Percentiles rank a stretch among this genome's conserved stretches.
Evolutionary conservation across 2,888 invertebrate species (phyloP).

Genomic region (Thera britannica): DNA sequence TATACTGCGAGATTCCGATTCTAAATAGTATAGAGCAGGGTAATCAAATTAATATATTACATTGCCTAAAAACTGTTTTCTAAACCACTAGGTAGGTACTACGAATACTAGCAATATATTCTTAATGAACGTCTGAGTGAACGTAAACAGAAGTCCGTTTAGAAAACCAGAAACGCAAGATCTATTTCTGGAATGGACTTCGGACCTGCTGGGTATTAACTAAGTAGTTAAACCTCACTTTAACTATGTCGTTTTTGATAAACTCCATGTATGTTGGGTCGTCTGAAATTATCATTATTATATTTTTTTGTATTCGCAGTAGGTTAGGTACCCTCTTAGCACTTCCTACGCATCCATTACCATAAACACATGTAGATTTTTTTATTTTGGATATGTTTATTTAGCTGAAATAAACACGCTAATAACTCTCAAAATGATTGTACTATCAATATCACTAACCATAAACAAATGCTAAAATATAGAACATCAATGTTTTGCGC

Average conservation of each 20-base stretch:
- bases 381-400: background rate
- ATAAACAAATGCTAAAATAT: conserved; percentile 3
- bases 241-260: conserved; percentile 4
- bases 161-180: conserved; percentile 42
- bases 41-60: background rate
- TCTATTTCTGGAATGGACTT: conserved; percentile 43
- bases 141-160: conserved; percentile 17
- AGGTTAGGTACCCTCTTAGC: too few species aligned
- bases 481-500: conserved; percentile 5
- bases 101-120: too few species aligned
- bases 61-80: too few species aligned
- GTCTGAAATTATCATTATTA: background rate
- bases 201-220: conserved; percentile 23
- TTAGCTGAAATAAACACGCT: background rate
- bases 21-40: background rate
- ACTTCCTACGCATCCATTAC: too few species aligned
- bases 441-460: background rate
- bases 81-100: too few species aligned
- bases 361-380: too few species aligned
- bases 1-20: background rate
- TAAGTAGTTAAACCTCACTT: conserved; percentile 11
- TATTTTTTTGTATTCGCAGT: background rate
- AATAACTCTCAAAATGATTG: background rate
- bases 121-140: conserved; percentile 1
- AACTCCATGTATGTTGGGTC: too few species aligned